These are phyloP conservation scores for Drosophila santomea DNA, from an alignment of 1,140 invertebrate genomes.

Conservation along the genomic window DNA sequence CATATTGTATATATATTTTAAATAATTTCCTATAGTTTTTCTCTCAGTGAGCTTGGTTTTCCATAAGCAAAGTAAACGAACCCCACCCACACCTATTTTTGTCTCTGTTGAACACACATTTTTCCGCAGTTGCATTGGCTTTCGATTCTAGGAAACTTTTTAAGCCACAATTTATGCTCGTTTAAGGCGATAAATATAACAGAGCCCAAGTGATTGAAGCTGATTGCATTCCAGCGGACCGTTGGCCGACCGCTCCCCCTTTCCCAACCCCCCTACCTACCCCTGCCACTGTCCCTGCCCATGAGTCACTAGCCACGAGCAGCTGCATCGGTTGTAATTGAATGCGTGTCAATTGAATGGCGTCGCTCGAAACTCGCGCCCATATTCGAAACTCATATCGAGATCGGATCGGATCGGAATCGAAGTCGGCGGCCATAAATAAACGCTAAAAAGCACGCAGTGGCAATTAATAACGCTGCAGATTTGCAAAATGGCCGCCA, in stretches of 20 bases:
- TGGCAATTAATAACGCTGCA: conserved; percentile 67
- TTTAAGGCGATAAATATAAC: conserved; percentile 82
- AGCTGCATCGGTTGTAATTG: conserved; percentile 59
- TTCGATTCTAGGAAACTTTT: conserved; percentile 80
- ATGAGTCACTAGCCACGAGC: conserved; percentile 57
- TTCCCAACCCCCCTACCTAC: neutral
- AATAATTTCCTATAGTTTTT: conserved; percentile 14
- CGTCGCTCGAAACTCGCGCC: conserved; percentile 33
- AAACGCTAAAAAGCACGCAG: conserved; percentile 57
- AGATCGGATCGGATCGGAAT: conserved; percentile 20
- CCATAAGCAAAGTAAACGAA: conserved; percentile 6
- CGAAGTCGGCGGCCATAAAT: conserved; percentile 59
- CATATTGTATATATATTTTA: too few relatives aligned
- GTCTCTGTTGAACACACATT: conserved; percentile 26
- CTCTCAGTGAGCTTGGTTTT: conserved; percentile 31
- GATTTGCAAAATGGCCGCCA: conserved; percentile 67
- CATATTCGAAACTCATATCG: conserved; percentile 32
- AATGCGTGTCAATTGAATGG: conserved; percentile 74
- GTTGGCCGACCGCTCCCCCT: conserved; percentile 28
- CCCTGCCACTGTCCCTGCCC: neutral
- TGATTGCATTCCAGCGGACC: conserved; percentile 71
- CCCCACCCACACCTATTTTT: conserved; percentile 24
- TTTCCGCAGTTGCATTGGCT: conserved; percentile 50
- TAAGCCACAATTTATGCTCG: conserved; percentile 81
- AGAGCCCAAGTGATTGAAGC: conserved; percentile 71